Conservation (phyloP, 2,888 invertebrate genomes). For the Zhengitettix transpicula region DNA sequence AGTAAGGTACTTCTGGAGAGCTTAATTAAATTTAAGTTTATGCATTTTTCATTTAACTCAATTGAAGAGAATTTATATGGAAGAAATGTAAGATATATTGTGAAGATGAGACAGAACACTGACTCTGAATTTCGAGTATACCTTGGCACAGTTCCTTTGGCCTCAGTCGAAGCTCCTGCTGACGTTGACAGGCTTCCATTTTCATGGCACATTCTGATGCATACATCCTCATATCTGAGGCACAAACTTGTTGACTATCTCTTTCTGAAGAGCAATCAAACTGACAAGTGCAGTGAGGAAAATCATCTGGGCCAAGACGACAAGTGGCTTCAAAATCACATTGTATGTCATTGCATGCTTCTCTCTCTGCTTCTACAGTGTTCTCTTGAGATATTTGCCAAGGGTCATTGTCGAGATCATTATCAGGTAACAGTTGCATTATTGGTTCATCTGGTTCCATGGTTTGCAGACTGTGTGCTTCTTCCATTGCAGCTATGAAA, state of each 20-base stretch:
- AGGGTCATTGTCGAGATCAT: no score
- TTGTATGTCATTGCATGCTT: conserved; percentile 62
- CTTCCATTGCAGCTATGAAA: no score
- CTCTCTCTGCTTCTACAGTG: conserved; percentile 1
- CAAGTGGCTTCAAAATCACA: conserved; percentile 79
- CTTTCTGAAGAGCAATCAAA: conserved; percentile 48
- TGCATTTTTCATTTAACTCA: not conserved
- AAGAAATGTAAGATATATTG: not conserved
- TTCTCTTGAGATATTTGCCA: not conserved
- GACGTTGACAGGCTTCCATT: conserved; percentile 71
- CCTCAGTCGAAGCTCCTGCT: conserved; percentile 58
- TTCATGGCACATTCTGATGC: conserved; percentile 72
- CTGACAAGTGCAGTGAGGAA: conserved; percentile 61
- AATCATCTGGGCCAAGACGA: conserved; percentile 58
- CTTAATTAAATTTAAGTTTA: no score
- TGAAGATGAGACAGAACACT: not conserved
- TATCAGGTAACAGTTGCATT: no score
- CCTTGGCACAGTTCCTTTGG: conserved; percentile 78
- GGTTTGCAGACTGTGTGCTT: no score
- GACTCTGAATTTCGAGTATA: conserved; percentile 17
- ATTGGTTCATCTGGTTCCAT: no score
- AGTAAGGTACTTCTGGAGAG: no score
- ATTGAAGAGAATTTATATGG: not conserved
- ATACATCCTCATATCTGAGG: conserved; percentile 67
- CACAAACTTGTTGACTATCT: conserved; percentile 71